Conservation (phyloP, 2,113 vertebrate genomes). For the Maccullochella peelii region DNA sequence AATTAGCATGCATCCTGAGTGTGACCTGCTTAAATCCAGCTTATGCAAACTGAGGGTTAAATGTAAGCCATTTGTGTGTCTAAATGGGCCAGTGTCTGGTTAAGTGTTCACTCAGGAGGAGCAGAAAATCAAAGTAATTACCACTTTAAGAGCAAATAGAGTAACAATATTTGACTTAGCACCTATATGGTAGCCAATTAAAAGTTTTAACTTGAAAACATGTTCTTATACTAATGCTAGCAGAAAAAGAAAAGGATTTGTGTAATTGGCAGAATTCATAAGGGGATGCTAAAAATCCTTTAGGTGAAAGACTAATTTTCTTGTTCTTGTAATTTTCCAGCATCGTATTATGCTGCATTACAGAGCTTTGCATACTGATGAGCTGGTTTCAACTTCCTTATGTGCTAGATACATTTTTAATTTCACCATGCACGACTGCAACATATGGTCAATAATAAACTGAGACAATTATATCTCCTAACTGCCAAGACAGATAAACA, state of each 20-base stretch:
- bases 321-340: neutral
- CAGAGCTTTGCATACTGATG: neutral
- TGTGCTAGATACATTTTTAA: fast-evolving
- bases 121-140: neutral
- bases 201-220: neutral
- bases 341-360: neutral
- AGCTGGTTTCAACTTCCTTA: neutral
- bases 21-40: constrained; percentile 63
- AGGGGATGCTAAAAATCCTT: neutral
- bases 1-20: constrained; percentile 64
- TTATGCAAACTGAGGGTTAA: constrained; percentile 45
- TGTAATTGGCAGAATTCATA: neutral
- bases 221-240: neutral
- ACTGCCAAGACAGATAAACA: neutral
- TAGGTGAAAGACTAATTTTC: neutral
- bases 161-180: neutral
- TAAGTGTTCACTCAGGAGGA: neutral
- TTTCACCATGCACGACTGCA: neutral
- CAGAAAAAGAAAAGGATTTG: neutral
- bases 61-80: constrained; percentile 23
- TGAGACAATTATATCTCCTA: neutral
- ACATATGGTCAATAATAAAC: neutral
- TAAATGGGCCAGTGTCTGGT: constrained; percentile 38
- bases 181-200: neutral
- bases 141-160: neutral